Evolutionary conservation across 2,888 invertebrate genomes (phyloP).

Genomic region (Charanyca ferruginea): DNA sequence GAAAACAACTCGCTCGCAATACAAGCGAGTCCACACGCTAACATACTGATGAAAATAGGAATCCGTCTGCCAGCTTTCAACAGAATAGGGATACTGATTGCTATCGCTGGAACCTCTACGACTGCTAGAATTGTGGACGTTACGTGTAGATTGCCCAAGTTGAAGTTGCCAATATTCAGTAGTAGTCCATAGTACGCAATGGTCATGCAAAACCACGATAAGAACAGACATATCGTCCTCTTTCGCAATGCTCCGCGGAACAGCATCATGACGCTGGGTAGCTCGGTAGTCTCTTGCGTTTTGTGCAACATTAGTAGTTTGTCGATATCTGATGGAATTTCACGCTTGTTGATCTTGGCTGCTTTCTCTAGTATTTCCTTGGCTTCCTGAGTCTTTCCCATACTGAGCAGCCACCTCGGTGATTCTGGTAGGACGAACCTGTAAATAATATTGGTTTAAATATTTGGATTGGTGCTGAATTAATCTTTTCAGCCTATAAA

Average conservation of each 20-base stretch:
- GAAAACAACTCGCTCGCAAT: constrained; percentile 91
- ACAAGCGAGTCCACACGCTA: constrained; percentile 93
- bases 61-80: constrained; percentile 94
- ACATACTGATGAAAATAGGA: constrained; percentile 93
- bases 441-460: constrained; percentile 57
- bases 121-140: constrained; percentile 94
- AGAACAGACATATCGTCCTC: constrained; percentile 93
- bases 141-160: constrained; percentile 94
- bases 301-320: constrained; percentile 92
- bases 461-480: not conserved
- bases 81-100: constrained; percentile 94
- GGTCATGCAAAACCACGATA: constrained; percentile 95
- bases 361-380: constrained; percentile 92
- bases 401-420: constrained; percentile 94
- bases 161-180: constrained; percentile 93
- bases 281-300: constrained; percentile 82
- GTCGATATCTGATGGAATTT: constrained; percentile 93
- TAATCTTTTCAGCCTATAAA: not conserved
- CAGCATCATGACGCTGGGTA: constrained; percentile 92
- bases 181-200: constrained; percentile 95
- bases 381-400: constrained; percentile 94
- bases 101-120: constrained; percentile 95
- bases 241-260: constrained; percentile 93
- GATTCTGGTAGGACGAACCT: constrained; percentile 96
- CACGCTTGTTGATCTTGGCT: constrained; percentile 92